phyloP scores from a whole-genome alignment of 2,113 vertebrate genomes.

The Gavialis gangeticus region DNA sequence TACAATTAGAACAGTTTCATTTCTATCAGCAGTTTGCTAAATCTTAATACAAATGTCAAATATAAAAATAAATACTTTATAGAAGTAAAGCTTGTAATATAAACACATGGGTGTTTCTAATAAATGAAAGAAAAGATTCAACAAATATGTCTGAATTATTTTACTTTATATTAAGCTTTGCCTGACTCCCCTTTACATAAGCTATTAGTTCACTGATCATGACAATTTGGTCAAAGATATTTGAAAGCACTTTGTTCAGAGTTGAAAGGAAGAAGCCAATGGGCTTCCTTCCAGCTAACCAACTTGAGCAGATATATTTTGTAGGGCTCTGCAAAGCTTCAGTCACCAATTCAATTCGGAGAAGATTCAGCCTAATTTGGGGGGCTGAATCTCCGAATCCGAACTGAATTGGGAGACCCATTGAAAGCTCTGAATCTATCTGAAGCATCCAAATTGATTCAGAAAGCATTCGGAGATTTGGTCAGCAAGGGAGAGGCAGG shows the following conservation, averaged over 20 bases:
- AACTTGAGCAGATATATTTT: fast-evolving
- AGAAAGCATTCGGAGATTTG: no score
- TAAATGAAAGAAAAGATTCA: fast-evolving
- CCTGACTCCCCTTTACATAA: not conserved
- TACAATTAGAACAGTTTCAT: fast-evolving
- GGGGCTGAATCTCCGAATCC: no score
- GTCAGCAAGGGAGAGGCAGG: no score
- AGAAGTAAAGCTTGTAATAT: not conserved
- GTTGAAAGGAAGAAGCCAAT: fast-evolving
- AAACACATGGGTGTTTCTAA: not conserved
- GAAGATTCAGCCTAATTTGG: no score
- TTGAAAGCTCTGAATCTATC: no score
- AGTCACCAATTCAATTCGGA: no score
- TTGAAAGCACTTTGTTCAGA: not conserved
- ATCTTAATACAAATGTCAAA: fast-evolving
- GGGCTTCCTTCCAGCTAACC: not conserved
- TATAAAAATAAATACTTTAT: not conserved
- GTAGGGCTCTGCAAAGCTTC: no score
- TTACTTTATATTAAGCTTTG: not conserved
- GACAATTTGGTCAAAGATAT: not conserved
- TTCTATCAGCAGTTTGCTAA: not conserved
- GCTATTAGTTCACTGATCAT: not conserved
- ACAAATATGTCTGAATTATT: not conserved
- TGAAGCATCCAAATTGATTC: no score
- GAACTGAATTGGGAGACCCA: no score